These are phyloP conservation scores for Megaleporinus macrocephalus DNA, from an alignment of 2,113 vertebrate genomes.

Conservation along the genomic window DNA sequence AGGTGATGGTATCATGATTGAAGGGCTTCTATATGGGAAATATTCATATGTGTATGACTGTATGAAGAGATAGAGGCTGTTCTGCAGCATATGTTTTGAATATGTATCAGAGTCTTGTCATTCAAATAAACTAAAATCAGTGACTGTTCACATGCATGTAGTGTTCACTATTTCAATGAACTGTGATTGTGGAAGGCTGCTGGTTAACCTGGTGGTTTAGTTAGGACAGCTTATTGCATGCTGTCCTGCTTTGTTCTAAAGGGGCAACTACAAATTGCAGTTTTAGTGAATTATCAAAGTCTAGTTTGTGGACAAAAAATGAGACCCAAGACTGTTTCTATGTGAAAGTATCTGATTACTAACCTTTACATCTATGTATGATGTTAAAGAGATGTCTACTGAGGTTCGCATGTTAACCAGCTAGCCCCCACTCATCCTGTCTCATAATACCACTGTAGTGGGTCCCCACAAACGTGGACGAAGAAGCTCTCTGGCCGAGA, in stretches of 20 bases:
- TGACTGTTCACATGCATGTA: neutral
- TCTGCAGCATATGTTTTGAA: neutral
- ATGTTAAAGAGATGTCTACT: neutral
- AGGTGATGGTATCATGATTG: neutral
- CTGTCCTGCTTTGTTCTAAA: too few relatives aligned
- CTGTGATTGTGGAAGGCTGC: neutral
- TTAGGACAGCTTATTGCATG: neutral
- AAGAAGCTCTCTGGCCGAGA: too few relatives aligned
- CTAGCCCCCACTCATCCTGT: too few relatives aligned
- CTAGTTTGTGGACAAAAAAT: too few relatives aligned
- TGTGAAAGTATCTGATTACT: too few relatives aligned
- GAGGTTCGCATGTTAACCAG: neutral
- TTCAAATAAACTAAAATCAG: constrained; percentile 12
- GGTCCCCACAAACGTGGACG: too few relatives aligned
- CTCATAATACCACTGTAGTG: too few relatives aligned
- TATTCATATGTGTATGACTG: neutral
- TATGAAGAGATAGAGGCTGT: neutral
- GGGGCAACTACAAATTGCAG: too few relatives aligned
- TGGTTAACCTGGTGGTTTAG: neutral
- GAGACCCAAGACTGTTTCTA: too few relatives aligned
- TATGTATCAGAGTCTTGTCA: neutral
- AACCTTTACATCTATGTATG: neutral
- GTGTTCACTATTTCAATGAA: neutral
- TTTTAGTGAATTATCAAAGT: too few relatives aligned
- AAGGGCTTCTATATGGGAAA: neutral